Evolutionary conservation across 2,113 vertebrate genomes (phyloP).

Genomic region (Azemiops feae): DNA sequence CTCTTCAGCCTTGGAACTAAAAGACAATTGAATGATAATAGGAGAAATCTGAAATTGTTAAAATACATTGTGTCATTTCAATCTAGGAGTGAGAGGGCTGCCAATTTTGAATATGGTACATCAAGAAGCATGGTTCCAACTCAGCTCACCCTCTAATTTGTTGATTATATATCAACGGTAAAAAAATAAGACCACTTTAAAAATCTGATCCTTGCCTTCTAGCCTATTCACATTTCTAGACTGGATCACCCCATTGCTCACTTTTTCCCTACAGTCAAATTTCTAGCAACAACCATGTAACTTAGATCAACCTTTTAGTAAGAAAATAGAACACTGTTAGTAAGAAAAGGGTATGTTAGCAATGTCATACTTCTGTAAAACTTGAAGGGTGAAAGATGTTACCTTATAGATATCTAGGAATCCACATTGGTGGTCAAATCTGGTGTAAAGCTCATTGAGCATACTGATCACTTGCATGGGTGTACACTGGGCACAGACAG

Average conservation of each 20-base stretch:
- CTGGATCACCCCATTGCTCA: no score
- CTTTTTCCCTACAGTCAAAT: neutral
- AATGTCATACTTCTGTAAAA: neutral
- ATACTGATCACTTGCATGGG: slow-evolving; percentile 99
- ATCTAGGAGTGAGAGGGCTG: no score
- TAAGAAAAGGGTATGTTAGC: neutral
- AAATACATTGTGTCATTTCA: neutral
- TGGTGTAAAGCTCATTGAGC: slow-evolving; percentile 96
- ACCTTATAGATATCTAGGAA: slow-evolving; percentile 99
- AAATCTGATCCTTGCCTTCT: neutral
- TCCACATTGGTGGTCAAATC: slow-evolving; percentile 98
- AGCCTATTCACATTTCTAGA: neutral
- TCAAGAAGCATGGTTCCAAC: neutral
- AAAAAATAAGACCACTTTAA: neutral
- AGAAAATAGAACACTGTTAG: neutral
- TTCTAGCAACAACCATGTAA: neutral
- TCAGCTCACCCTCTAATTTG: neutral
- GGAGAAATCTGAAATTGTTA: neutral
- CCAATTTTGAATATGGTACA: neutral
- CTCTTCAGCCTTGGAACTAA: neutral
- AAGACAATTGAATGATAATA: neutral
- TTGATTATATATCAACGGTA: neutral
- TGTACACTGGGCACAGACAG: slow-evolving; percentile 94
- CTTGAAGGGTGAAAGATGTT: slow-evolving; percentile 25
- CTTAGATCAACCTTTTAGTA: neutral